Evolutionary conservation across 2,888 invertebrate genomes (phyloP), one percentile per base, ranked within the genome.

Genomic region (Pollenia griseotomentosa): DNA sequence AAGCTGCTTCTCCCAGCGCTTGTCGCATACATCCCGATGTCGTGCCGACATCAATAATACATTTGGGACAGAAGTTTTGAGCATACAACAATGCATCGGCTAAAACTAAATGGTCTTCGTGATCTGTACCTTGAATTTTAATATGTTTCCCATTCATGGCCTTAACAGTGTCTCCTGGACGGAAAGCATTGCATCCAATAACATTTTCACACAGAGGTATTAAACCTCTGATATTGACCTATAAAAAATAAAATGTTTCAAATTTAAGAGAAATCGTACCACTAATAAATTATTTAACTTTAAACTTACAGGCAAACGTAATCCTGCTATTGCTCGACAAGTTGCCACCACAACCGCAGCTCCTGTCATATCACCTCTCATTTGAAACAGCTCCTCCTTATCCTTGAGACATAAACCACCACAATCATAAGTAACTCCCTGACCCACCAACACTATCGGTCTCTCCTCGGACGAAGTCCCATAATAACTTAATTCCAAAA

Each of bases 321-420:
- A 94, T 23, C 95, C 94, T 1, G 97, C 96, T 4, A 96, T 95
- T 0, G 97, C 96, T 78, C 95, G 94, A 78, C 96, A 95, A 12
- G 96, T 94, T 0, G 96, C 96, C 11, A 96, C 94, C 9, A 96
- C 96, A 90, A 96, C 95, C 0, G 97, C 97, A 0, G 97, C 97
- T 0, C 97, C 97, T 1, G 96, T 96, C 97, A 97, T 97, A 90
- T 97, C 97, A 6, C 96, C 97, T 88, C 96, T 94, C 97, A 97
- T 97, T 88, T 95, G 94, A 85, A 94, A 94, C 93, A 97, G 95
- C 53, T 95, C 95, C 8, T 81, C 19, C n/a, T 71, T 71, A 0
- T 86, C 11, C 71, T 97, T 97, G 81, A 97, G 91, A 86, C 96
- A 96, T 78, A 97, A 93, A 75, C 97, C 97, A 59, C 97, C 97